These are phyloP conservation scores for Thamnaconus septentrionalis DNA, from an alignment of 2,113 vertebrate species.

Conservation along the genomic window DNA sequence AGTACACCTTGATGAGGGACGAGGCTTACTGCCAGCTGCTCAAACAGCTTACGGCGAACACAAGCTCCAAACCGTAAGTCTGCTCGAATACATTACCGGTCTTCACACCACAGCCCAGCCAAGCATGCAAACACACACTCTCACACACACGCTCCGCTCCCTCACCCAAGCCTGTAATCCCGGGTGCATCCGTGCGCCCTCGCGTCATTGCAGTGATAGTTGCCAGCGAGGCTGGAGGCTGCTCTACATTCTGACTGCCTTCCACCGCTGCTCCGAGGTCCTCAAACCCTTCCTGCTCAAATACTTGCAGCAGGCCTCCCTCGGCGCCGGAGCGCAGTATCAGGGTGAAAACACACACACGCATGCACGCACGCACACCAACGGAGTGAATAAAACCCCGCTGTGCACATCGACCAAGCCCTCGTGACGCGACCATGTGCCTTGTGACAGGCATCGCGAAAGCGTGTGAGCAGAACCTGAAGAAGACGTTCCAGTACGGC, in stretches of 20 bases:
- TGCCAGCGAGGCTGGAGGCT: slow-evolving; percentile 94
- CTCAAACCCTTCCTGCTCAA: slow-evolving; percentile 84
- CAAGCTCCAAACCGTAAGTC: slow-evolving; percentile 90
- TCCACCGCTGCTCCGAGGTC: slow-evolving; percentile 88
- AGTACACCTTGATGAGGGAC: slow-evolving; percentile 88
- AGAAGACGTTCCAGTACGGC: slow-evolving; percentile 85
- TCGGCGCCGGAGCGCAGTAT: slow-evolving; percentile 79
- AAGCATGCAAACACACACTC: not conserved
- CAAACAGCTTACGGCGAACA: slow-evolving; percentile 92
- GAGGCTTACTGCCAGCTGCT: slow-evolving; percentile 94
- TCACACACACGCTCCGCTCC: slow-evolving; percentile 11
- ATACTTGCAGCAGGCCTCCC: slow-evolving; percentile 81
- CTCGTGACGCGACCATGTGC: no score
- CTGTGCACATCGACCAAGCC: not conserved
- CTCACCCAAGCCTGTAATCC: slow-evolving; percentile 11
- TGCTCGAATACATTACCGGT: not conserved
- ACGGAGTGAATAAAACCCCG: not conserved
- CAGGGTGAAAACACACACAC: slow-evolving; percentile 78
- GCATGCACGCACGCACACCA: not conserved
- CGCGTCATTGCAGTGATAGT: slow-evolving; percentile 83
- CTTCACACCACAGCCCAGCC: not conserved
- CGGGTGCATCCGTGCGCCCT: slow-evolving; percentile 2
- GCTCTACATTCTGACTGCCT: slow-evolving; percentile 89
- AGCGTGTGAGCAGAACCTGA: slow-evolving; percentile 91
- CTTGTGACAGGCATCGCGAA: slow-evolving; percentile 84